Conservation (phyloP, 2,797 vertebrate genomes). For the Loris lydekkerianus region DNA sequence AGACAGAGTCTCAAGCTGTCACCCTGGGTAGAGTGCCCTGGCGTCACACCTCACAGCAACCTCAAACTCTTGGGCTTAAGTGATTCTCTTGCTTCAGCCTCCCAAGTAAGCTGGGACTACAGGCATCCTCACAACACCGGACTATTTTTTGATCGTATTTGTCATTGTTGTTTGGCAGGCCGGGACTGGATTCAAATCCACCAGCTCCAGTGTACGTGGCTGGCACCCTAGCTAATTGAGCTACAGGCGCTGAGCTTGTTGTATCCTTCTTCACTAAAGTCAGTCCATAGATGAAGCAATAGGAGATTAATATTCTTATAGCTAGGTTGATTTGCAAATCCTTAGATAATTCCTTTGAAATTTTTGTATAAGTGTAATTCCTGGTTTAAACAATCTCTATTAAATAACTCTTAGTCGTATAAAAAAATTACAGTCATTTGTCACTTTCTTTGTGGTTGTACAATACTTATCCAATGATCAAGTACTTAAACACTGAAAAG, state of each 20-base stretch:
- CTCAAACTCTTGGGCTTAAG: too few relatives aligned
- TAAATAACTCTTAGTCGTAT: neutral
- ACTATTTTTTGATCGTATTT: too few relatives aligned
- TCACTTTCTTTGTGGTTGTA: neutral
- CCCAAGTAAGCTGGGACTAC: too few relatives aligned
- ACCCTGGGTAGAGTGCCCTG: too few relatives aligned
- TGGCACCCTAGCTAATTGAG: too few relatives aligned
- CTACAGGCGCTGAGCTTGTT: neutral
- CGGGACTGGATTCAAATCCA: too few relatives aligned
- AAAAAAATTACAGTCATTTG: neutral
- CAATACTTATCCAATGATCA: neutral
- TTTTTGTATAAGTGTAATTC: neutral
- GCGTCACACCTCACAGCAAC: too few relatives aligned
- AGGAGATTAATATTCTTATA: neutral
- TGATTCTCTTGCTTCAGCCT: too few relatives aligned
- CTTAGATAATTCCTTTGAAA: constrained; percentile 17
- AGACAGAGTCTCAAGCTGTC: too few relatives aligned
- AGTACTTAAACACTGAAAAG: neutral
- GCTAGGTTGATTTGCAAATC: neutral
- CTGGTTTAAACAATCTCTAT: neutral
- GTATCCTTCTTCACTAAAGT: neutral
- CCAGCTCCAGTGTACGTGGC: too few relatives aligned
- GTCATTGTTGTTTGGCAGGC: too few relatives aligned
- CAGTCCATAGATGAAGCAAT: neutral
- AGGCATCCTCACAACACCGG: too few relatives aligned